Percentiles rank a stretch among this genome's conserved stretches.
These are phyloP conservation scores for Panulirus ornatus DNA, from an alignment of 1,140 invertebrate genomes.

Conservation along the genomic window DNA sequence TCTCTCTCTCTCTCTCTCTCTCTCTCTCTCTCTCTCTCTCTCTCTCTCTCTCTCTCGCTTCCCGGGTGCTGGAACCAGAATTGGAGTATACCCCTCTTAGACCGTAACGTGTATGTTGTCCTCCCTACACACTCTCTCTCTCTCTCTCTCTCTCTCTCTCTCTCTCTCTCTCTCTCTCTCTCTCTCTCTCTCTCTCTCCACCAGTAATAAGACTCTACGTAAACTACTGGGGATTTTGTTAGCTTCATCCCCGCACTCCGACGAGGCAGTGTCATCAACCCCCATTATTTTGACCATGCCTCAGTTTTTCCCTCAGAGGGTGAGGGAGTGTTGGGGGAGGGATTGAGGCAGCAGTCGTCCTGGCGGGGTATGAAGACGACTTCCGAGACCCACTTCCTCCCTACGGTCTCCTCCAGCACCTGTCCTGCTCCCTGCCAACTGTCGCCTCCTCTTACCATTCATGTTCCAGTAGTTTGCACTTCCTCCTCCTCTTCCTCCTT, in stretches of 20 bases:
- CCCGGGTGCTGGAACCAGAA: no score
- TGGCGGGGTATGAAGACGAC: no score
- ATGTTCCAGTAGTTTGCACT: neutral
- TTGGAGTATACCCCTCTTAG: no score
- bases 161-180: neutral
- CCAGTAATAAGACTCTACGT: no score
- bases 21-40: constrained; percentile 15
- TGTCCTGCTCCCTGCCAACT: neutral
- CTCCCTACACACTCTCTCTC: neutral
- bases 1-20: constrained; percentile 28
- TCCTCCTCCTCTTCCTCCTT: constrained; percentile 22
- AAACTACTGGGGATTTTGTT: no score
- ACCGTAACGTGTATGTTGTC: neutral
- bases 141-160: neutral
- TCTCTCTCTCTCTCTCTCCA: neutral
- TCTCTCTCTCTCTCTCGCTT: no score
- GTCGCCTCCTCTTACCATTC: neutral
- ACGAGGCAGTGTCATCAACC: no score
- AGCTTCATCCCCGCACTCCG: no score
- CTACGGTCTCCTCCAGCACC: constrained; percentile 13
- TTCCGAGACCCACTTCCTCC: constrained; percentile 11
- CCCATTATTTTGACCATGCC: neutral
- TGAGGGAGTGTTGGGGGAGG: no score
- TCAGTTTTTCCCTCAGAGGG: constrained; percentile 8
- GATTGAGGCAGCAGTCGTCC: no score